Base-by-base conservation (phyloP, 2,888 invertebrate genomes). In the Andrena flavipes region DNA sequence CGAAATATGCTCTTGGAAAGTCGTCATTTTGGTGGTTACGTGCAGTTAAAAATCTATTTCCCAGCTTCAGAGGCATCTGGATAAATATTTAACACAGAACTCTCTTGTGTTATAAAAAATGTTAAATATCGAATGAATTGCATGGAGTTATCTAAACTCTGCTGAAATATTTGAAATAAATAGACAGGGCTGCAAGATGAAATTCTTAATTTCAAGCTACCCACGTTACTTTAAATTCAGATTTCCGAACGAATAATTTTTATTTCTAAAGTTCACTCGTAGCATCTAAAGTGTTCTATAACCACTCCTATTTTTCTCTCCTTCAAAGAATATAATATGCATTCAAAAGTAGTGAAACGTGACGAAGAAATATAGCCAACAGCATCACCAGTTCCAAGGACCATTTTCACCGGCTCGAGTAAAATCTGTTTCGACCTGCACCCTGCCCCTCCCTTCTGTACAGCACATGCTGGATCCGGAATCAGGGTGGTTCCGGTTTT, bases 391-490 rank as follows among this genome's bases (percentile, higher is more conserved):
- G 42, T 54, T 35, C 54, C 20, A 10, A 42, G 20, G 60, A 64
- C 30, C 23, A 8, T 54, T 20, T 49, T 7, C 20, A 5, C 42
- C n/a, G 20, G 5, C 8, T 10, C 10, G 33, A 20, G 62, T 59
- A 81, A 78, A 84, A 69, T 87, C 64, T 77, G 72, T 80, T 80
- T 80, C 80, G 86, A 80, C 80, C 82, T 76, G 73, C 77, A 13
- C 26, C 7, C n/a, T 68, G 29, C 1, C 29, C 68, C 35, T 63
- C 62, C 75, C 82, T 74, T 73, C 68, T 81, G 78, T 26, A 20
- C 16, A 79, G 84, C 89, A 89, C 87, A 85, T 85, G 90, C 79
- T 76, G 83, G 84, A 84, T 84, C 84, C 87, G 86, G 86, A 76
- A 80, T 88, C 82, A 77, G 80, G 87, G 84, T 83, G 76, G 85